Conservation (phyloP, 2,113 vertebrate species). For the Cheirogaleus medius region DNA sequence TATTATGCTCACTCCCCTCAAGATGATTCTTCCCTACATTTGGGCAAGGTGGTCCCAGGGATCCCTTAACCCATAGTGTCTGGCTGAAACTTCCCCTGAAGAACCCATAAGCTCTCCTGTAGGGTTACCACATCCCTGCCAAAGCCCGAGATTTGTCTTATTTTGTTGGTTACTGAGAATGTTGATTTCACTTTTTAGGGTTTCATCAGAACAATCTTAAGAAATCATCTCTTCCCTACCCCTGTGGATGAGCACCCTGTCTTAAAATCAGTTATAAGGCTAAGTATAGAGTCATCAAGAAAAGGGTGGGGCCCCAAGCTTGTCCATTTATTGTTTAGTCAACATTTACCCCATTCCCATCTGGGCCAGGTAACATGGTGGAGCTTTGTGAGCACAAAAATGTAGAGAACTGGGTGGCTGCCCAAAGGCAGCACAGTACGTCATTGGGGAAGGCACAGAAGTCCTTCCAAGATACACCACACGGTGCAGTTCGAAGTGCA, state of each 20-base stretch:
- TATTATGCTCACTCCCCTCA: not conserved
- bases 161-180: not conserved
- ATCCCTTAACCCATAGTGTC: not conserved
- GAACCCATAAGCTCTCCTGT: not conserved
- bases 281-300: not conserved
- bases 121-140: not conserved
- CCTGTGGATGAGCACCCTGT: not conserved
- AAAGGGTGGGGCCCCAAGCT: not conserved
- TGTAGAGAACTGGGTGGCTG: not conserved
- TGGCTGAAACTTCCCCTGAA: not conserved
- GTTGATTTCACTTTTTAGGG: not conserved
- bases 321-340: not conserved
- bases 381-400: not conserved
- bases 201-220: not conserved
- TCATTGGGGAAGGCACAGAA: not conserved
- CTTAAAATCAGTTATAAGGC: not conserved
- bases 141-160: not conserved
- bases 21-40: not conserved
- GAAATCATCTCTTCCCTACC: not conserved
- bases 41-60: not conserved
- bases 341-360: not conserved
- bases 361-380: not conserved
- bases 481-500: accelerated
- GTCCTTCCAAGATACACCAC: not conserved
- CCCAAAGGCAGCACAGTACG: not conserved